phyloP scores from a whole-genome alignment of 1,140 invertebrate genomes.

The Lethrus apterus region DNA sequence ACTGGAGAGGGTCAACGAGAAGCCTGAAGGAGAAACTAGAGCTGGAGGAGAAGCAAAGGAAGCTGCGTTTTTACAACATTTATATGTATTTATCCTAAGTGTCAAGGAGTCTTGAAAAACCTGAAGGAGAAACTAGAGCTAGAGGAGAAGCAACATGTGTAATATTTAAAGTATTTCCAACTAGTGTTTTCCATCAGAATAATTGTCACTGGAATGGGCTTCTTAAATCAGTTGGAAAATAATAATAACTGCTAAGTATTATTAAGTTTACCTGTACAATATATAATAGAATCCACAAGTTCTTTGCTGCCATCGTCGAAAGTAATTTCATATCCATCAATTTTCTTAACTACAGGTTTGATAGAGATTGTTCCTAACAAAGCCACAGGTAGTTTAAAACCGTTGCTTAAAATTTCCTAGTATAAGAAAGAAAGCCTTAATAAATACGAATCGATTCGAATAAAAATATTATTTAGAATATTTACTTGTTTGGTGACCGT shows the following conservation, averaged over 20 bases:
- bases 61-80: too few relatives aligned
- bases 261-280: constrained; percentile 10
- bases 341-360: constrained; percentile 10
- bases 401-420: constrained; percentile 8
- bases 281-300: constrained; percentile 2
- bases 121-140: too few relatives aligned
- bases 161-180: background rate
- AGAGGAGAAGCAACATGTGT: too few relatives aligned
- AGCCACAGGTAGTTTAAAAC: background rate
- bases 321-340: background rate
- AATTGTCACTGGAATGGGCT: background rate
- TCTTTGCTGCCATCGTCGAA: constrained; percentile 1
- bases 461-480: background rate
- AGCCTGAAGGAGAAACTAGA: too few relatives aligned
- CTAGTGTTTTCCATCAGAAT: background rate
- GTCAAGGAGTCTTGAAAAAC: background rate
- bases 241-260: too few relatives aligned
- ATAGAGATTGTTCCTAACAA: too few relatives aligned
- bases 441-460: too few relatives aligned
- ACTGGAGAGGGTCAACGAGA: background rate
- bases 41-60: too few relatives aligned
- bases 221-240: too few relatives aligned
- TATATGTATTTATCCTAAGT: too few relatives aligned
- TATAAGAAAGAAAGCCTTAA: background rate
- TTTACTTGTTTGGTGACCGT: constrained; percentile 52